Evolutionary conservation across 2,888 invertebrate genomes (phyloP).

Genomic region (Hydropsyche betteni): DNA sequence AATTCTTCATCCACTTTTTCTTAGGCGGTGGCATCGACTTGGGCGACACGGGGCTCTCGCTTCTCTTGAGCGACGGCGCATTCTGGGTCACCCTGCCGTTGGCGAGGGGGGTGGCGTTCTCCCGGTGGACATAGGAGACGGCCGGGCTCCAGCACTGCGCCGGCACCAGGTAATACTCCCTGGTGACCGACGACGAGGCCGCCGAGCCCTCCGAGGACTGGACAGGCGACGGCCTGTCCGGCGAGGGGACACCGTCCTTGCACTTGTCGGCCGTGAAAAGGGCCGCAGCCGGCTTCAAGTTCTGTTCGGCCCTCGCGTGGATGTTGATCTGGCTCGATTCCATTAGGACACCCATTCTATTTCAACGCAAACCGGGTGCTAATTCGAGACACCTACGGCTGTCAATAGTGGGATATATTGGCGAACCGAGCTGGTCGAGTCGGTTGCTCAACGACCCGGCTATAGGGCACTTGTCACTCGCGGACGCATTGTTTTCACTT

Average conservation of each 20-base stretch:
- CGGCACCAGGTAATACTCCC: background rate
- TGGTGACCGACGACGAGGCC: background rate
- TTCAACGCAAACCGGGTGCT: conserved; percentile 21
- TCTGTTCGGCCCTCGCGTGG: conserved; percentile 57
- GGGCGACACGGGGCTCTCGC: background rate
- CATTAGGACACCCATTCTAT: conserved; percentile 67
- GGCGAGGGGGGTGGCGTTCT: conserved; percentile 47
- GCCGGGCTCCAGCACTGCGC: conserved; percentile 7
- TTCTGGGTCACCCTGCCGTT: conserved; percentile 1
- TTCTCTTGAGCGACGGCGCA: background rate
- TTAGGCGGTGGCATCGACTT: conserved; percentile 68
- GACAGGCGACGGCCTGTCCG: background rate
- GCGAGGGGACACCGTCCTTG: conserved; percentile 15
- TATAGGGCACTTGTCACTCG: background rate
- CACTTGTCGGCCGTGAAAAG: conserved; percentile 28
- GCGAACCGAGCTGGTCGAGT: too few species aligned
- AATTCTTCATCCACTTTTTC: conserved; percentile 79
- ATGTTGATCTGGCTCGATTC: conserved; percentile 61
- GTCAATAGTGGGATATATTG: too few species aligned
- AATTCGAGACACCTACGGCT: conserved; percentile 24
- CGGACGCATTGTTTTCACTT: background rate
- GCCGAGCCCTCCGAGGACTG: background rate
- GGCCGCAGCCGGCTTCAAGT: conserved; percentile 8
- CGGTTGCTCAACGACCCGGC: background rate
- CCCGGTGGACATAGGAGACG: background rate